Evolutionary conservation across 1,140 invertebrate species (phyloP).

Genomic region (Leptinotarsa defecta): DNA sequence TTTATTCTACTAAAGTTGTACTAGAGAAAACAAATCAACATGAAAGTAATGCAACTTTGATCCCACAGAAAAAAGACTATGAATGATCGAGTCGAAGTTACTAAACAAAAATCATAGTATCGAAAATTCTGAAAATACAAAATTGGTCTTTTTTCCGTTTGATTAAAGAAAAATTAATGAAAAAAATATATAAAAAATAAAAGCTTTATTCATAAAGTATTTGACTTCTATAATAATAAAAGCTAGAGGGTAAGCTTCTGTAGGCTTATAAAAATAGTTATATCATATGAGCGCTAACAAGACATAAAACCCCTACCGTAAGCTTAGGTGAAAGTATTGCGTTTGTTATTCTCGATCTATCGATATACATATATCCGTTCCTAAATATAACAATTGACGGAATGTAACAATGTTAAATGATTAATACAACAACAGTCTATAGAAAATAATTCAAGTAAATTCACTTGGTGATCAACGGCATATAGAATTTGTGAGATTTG

Average conservation of each 20-base stretch:
- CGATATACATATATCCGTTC: constrained; percentile 27
- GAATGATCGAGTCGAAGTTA: neutral
- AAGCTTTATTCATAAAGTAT: constrained; percentile 3
- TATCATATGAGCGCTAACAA: constrained; percentile 20
- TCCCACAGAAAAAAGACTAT: neutral
- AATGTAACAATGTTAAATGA: constrained; percentile 50
- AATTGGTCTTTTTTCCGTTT: neutral
- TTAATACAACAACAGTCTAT: constrained; percentile 28
- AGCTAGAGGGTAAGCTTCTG: constrained; percentile 21
- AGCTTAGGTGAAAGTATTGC: constrained; percentile 19
- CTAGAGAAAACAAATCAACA: constrained; percentile 26
- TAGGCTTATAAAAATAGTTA: constrained; percentile 32
- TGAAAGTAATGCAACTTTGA: neutral
- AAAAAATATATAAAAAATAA: constrained; percentile 29
- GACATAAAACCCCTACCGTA: constrained; percentile 37
- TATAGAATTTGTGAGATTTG: constrained; percentile 81
- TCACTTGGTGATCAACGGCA: constrained; percentile 57
- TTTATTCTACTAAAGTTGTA: constrained; percentile 25
- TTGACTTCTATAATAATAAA: neutral
- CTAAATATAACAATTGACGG: constrained; percentile 36
- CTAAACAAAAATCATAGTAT: neutral
- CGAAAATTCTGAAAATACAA: neutral
- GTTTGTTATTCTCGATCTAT: constrained; percentile 27
- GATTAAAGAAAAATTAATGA: constrained; percentile 6
- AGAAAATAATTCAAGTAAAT: neutral